These are phyloP conservation scores for Tineola bisselliella DNA, from an alignment of 2,888 invertebrate species.

Conservation along the genomic window DNA sequence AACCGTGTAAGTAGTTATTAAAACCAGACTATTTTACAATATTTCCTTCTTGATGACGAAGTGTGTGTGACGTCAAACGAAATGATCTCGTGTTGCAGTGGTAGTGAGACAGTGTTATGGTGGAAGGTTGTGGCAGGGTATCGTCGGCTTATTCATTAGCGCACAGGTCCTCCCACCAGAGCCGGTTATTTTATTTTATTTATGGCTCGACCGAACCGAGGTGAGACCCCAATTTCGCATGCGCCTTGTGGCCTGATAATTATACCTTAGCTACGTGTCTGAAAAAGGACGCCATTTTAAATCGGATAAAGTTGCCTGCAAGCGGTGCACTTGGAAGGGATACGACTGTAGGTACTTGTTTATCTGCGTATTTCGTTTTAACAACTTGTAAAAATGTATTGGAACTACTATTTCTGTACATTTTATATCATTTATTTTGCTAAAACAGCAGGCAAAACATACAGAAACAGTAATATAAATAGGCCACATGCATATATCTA, in stretches of 20 bases:
- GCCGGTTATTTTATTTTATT: slow-evolving; percentile 56
- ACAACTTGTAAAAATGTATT: not conserved
- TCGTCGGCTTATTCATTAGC: slow-evolving; percentile 55
- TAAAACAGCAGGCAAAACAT: not conserved
- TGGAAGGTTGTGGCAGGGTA: slow-evolving; percentile 15
- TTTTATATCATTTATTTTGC: not conserved
- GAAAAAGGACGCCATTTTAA: slow-evolving; percentile 58
- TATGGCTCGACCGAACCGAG: slow-evolving; percentile 51
- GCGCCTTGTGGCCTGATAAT: slow-evolving; percentile 57
- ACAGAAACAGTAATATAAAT: not conserved
- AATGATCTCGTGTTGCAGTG: slow-evolving; percentile 14
- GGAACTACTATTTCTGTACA: not conserved
- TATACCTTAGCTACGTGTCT: slow-evolving; percentile 52
- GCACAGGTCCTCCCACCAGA: slow-evolving; percentile 53
- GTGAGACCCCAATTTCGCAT: slow-evolving; percentile 68
- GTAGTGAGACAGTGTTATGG: slow-evolving; percentile 2
- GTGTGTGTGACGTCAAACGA: slow-evolving; percentile 13
- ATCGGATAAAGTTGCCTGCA: slow-evolving; percentile 30
- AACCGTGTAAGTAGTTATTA: not conserved
- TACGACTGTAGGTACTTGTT: not conserved
- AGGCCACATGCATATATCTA: slow-evolving; percentile 1
- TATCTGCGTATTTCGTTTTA: not conserved
- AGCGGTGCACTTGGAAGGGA: slow-evolving; percentile 10
- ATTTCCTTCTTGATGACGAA: slow-evolving; percentile 16
- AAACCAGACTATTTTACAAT: not conserved